Conservation (phyloP, 2,113 vertebrate species). For the Sorex araneus region DNA sequence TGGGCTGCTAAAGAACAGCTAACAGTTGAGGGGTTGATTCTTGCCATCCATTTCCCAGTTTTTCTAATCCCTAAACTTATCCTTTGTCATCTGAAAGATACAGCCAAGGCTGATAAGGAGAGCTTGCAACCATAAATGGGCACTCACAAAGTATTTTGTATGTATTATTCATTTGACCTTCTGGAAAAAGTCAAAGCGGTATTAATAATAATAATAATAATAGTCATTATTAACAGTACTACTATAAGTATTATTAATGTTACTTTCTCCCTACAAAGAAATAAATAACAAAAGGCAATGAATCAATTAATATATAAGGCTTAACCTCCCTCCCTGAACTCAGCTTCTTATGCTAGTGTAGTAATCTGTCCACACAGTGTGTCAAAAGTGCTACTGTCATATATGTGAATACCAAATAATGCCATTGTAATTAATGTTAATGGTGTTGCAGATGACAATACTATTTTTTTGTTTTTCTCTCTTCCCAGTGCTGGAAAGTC, state of each 20-base stretch:
- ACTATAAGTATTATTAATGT: background rate
- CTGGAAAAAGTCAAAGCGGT: background rate
- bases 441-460: background rate
- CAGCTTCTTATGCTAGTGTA: background rate
- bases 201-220: background rate
- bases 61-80: background rate
- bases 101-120: background rate
- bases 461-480: background rate
- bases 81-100: slow-evolving; percentile 8
- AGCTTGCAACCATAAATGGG: background rate
- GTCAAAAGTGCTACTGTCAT: background rate
- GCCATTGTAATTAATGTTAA: background rate
- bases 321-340: background rate
- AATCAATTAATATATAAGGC: background rate
- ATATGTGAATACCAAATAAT: background rate
- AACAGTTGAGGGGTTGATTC: background rate
- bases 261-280: background rate
- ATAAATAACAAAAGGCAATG: slow-evolving; percentile 27
- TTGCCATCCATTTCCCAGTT: background rate
- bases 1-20: too few relatives aligned
- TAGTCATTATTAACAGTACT: background rate
- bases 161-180: background rate
- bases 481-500: background rate
- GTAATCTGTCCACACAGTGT: background rate
- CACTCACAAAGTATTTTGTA: background rate